Evolutionary conservation across 30 jellyfish, hydroid and myxozoan species (phyloP).

Genomic region (Calvadosia cruxmelitensis): DNA sequence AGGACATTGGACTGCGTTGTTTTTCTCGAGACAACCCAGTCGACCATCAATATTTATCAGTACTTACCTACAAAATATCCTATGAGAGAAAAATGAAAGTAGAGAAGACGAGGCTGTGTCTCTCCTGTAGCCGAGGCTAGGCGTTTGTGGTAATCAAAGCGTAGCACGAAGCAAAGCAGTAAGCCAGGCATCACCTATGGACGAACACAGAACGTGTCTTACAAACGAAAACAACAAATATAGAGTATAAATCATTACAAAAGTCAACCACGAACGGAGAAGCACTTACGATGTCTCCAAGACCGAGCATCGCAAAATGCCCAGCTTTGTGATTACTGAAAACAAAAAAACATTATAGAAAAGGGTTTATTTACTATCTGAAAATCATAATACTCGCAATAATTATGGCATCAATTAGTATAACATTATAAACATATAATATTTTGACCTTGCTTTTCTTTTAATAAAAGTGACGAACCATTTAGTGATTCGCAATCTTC

Average conservation of each 20-base stretch:
- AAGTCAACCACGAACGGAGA: too few species aligned
- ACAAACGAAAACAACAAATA: too few species aligned
- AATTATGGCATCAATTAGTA: not conserved
- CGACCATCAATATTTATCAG: too few species aligned
- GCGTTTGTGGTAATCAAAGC: constrained; percentile 63
- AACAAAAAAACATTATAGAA: not conserved
- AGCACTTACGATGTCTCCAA: constrained; percentile 82
- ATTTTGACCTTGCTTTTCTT: too few species aligned
- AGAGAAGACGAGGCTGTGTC: constrained; percentile 24
- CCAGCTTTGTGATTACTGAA: constrained; percentile 44
- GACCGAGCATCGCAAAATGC: constrained; percentile 79
- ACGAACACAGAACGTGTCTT: not conserved
- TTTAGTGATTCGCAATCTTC: too few species aligned
- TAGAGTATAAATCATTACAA: too few species aligned
- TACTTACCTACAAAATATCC: constrained; percentile 74
- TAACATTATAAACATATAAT: too few species aligned
- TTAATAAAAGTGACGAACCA: too few species aligned
- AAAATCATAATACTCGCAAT: not conserved
- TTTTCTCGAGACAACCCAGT: too few species aligned
- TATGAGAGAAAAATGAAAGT: constrained; percentile 54
- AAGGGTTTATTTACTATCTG: not conserved
- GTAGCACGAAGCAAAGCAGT: constrained; percentile 62
- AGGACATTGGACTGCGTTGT: too few species aligned
- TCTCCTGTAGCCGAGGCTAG: constrained; percentile 20
- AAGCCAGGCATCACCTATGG: constrained; percentile 84